These are phyloP conservation scores for Pseudorhombus dupliciocellatus DNA, from an alignment of 2,113 vertebrate genomes.

Conservation along the genomic window DNA sequence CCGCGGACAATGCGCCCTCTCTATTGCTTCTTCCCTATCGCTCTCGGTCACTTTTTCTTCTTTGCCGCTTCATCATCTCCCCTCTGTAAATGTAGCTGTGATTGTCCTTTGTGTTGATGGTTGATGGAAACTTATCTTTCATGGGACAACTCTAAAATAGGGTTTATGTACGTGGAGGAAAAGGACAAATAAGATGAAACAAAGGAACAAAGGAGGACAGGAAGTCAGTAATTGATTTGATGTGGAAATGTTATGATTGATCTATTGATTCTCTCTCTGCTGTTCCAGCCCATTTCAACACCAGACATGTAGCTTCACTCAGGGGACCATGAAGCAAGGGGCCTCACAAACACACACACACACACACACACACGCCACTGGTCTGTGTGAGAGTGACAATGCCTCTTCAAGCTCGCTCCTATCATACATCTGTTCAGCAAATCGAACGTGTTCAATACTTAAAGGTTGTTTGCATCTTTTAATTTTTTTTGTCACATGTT, in stretches of 20 bases:
- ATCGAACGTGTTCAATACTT: conserved; percentile 9
- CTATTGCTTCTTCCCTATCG: conserved; percentile 41
- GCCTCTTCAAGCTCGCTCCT: conserved; percentile 11
- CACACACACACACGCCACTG: conserved; percentile 4
- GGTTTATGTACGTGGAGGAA: not conserved
- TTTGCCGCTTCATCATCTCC: conserved; percentile 55
- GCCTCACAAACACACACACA: conserved; percentile 36
- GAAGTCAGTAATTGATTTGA: conserved; percentile 76
- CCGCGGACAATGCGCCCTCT: conserved; percentile 85
- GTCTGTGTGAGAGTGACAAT: conserved; percentile 29
- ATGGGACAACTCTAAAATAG: not conserved
- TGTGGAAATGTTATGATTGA: conserved; percentile 83
- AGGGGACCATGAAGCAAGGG: conserved; percentile 43
- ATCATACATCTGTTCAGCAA: conserved; percentile 46
- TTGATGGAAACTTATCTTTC: too few species aligned
- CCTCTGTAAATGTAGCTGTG: conserved; percentile 47
- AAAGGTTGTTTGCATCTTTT: conserved; percentile 4
- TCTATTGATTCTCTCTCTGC: conserved; percentile 78
- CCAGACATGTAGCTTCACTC: conserved; percentile 67
- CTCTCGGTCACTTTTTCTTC: conserved; percentile 74
- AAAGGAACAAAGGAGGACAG: conserved; percentile 51
- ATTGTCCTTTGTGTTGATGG: conserved; percentile 12
- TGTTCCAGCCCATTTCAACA: conserved; percentile 64
- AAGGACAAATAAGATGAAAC: conserved; percentile 20
- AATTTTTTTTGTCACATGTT: not conserved